Evolutionary conservation across 1,140 invertebrate species (phyloP), one percentile per base, ranked within the genome.

Genomic region (Cyclina sinensis): DNA sequence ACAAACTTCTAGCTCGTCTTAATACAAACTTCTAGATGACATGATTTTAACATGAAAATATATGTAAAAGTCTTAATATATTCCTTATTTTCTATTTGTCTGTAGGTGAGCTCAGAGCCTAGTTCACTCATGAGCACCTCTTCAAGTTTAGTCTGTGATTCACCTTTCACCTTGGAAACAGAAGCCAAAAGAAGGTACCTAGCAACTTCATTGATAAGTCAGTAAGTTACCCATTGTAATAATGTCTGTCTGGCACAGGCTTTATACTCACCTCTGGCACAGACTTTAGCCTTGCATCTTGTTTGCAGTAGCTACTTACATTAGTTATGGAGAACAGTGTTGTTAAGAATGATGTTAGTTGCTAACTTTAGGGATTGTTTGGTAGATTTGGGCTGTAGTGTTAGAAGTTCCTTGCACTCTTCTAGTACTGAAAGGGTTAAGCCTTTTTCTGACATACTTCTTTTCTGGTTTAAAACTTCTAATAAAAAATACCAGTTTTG

Each of bases 21-120:
- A 9, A 51, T 11, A 51, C 18, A 51, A 9, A 51, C 48, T 18
- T 11, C 18, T 11, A 51, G 18, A 18, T 9, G 9, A 51, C 9
- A 51, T 51, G 48, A 9, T 18, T 11, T 11, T 51, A 51, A 11
- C 48, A 51, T 51, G 48, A 51, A 51, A 18, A 18, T 51, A 51
- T 11, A 51, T 51, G 48, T 18, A 9, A 51, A 51, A 11, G 18
- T 51, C 48, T 11, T 51, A 18, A 51, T 51, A 51, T 51, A 51
- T 18, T 51, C 9, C 18, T 57, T 57, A 24, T 27, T 27, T 30
- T 27, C 11, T 9, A 2, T 65, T 65, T 30, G 24, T 65, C n/a
- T 30, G 24, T 30, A 76, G 73, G 73, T 76, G 73, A 78, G 74
- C 30, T 51, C 74, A 30, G 74, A 78, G 16, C 74, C 74, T 9